Base-by-base conservation (phyloP, 1,140 invertebrate genomes). In the Leptinotarsa texana region DNA sequence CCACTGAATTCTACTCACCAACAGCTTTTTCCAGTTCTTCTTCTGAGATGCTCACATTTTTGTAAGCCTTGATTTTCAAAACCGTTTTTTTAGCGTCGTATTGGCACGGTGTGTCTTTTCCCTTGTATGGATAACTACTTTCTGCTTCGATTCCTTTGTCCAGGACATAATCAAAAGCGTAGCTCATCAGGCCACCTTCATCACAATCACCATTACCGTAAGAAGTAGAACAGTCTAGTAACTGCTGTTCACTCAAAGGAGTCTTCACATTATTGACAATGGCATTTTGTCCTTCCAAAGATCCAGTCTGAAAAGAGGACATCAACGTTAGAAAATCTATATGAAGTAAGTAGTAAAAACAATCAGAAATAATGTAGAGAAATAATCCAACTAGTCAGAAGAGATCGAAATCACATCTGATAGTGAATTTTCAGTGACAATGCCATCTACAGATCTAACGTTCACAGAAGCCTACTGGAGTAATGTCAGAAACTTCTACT, bases 191-290 rank as follows among this genome's bases (percentile, higher is more conserved):
- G 72, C 97, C 97, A 79, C 97, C 97, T 78, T 94, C 0, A 0
- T 62, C 18, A 21, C 71, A 73, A 17, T 51, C 61, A 42, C 0
- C 18, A 24, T 70, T 68, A 68, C 67, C 67, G 51, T 79, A n/a
- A 27, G 63, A 22, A 3, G 22, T 57, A 4, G 75, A 71, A 84
- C 98, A 99, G 88, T 99, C 98, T 24, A 99, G 89, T 62, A 99
- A 87, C 85, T 99, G 98, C 87, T 99, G 98, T 87, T 99, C 98
- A 79, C 95, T 97, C 0, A 99, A 89, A 4, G 95, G 96, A 11
- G 96, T 89, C n/a, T 99, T 88, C 75, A 90, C 89, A 62, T 94
- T 93, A 33, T 89, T 91, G 83, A 93, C 92, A 74, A 96, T 91
- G 86, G 93, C 96, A 85, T 98, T 93, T 86, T 99, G 97, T 27